Base-by-base conservation (phyloP, 1,140 invertebrate genomes). In the Hirudo medicinalis region DNA sequence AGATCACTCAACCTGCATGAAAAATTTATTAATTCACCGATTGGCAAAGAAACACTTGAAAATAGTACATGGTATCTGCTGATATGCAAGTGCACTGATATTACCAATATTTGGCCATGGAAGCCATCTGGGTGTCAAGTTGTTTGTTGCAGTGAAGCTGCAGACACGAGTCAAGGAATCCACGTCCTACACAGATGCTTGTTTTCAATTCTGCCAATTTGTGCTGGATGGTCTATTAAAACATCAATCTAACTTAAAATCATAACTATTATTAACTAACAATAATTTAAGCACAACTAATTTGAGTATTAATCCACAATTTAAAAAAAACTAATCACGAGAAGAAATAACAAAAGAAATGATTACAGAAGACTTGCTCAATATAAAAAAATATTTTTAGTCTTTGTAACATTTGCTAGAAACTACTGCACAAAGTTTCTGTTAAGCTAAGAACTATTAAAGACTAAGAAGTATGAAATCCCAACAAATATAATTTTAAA, bases 171-270 rank as follows among this genome's bases (percentile, higher is more conserved):
- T 85, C 84, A 32, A 82, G 75, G 75, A 85, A 85, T 13, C 83
- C 78, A 69, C 84, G 76, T 0, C 75, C 76, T 8, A 84, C 78
- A 71, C 78, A 78, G 53, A 83, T 79, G 22, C 82, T 78, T 9
- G 82, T 84, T 73, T 85, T 85, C 71, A 85, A 73, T 75, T 84
- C 84, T n/a, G 84, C 84, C 67, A 85, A 72, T 75, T 84, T 83
- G 76, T 84, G 83, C 72, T 83, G 83, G 69, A 84, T 79, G 17
- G 81, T 83, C 82, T 53, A 68, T 32, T 22, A 20, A n/a, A 13
- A 63, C 20, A 63, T 49, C 43, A 49, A 13, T 17, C 11, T 49
- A 49, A 49, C 43, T 17, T 49, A 5, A 49, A 15, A 49, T 49
- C 9, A 49, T 49, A 49, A 49, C 32, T 49, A 49, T 15, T 49